A percentile compares a stretch with the other conserved stretches of the same genome.
Conservation (phyloP, 1,140 invertebrate genomes). For the Drosophila equinoxialis region DNA sequence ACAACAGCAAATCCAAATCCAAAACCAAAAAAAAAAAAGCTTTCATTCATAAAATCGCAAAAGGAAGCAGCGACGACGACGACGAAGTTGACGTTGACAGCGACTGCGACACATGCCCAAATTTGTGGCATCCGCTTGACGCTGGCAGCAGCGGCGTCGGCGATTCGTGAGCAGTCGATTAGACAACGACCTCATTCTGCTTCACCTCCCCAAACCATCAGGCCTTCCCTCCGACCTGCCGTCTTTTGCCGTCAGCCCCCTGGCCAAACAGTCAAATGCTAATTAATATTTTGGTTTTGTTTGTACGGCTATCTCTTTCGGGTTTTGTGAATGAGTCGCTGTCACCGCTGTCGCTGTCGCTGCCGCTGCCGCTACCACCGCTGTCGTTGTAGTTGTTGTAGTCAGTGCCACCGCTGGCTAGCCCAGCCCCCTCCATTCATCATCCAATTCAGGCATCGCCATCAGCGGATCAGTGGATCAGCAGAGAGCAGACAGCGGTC, state of each 20-base stretch:
- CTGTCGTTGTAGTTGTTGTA: neutral
- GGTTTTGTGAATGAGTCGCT: conserved; percentile 65
- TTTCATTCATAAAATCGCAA: conserved; percentile 80
- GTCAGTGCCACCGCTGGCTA: conserved; percentile 1
- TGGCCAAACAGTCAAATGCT: conserved; percentile 59
- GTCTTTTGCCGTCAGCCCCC: conserved; percentile 21
- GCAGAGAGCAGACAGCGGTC: neutral
- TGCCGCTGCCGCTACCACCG: neutral
- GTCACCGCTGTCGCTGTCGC: neutral
- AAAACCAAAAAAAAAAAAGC: conserved; percentile 27
- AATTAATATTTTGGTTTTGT: conserved; percentile 77
- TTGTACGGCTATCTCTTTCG: conserved; percentile 41
- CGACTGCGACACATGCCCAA: conserved; percentile 69
- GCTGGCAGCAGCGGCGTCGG: conserved; percentile 9
- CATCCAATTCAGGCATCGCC: conserved; percentile 13
- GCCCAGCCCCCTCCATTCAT: conserved; percentile 18
- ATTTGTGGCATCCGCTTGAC: conserved; percentile 74
- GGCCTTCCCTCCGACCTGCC: neutral
- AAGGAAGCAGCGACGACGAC: conserved; percentile 54
- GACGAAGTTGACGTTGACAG: conserved; percentile 37
- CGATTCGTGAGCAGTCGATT: conserved; percentile 71
- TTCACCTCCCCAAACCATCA: conserved; percentile 8
- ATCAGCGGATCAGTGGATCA: conserved; percentile 21
- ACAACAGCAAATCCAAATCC: conserved; percentile 56
- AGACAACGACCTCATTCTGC: conserved; percentile 44